Conservation (phyloP, 37 sponge, comb jelly and placozoan genomes). For the Lycopodina hypogea region DNA sequence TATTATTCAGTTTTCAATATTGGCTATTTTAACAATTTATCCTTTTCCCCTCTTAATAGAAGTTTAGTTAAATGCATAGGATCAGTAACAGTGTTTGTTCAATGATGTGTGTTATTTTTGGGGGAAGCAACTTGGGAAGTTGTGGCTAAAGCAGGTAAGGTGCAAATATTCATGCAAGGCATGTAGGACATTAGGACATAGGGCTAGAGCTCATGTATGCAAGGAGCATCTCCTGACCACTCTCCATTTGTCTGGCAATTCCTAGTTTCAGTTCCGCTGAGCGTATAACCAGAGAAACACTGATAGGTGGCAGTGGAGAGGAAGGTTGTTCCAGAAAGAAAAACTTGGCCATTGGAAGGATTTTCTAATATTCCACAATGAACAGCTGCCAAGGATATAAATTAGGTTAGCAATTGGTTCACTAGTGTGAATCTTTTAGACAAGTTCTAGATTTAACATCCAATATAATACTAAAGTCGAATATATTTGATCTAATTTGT, state of each 20-base stretch:
- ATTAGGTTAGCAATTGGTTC: not conserved
- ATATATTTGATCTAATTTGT: too few species aligned
- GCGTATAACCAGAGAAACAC: slow-evolving; percentile 43
- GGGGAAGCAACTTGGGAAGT: too few species aligned
- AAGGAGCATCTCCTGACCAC: slow-evolving; percentile 55
- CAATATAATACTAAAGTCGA: too few species aligned
- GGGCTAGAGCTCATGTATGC: slow-evolving; percentile 50
- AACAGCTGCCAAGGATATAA: not conserved
- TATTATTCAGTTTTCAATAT: too few species aligned
- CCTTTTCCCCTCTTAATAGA: slow-evolving; percentile 25
- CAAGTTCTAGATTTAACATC: too few species aligned
- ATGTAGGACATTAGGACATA: too few species aligned
- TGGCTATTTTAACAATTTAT: too few species aligned
- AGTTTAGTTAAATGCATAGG: slow-evolving; percentile 49
- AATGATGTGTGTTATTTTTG: too few species aligned
- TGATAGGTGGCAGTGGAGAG: slow-evolving; percentile 39
- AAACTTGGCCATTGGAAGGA: slow-evolving; percentile 27
- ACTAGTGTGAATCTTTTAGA: too few species aligned
- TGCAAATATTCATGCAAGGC: too few species aligned
- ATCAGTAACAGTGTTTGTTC: too few species aligned
- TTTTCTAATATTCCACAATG: slow-evolving; percentile 4
- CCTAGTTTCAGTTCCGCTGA: slow-evolving; percentile 19
- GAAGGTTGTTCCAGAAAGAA: slow-evolving; percentile 1
- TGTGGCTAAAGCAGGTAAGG: too few species aligned
- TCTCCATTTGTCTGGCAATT: slow-evolving; percentile 47